Percentiles rank a stretch among this genome's conserved stretches.
phyloP scores from a whole-genome alignment of 1,140 invertebrate species.

The Trichonephila clavata region DNA sequence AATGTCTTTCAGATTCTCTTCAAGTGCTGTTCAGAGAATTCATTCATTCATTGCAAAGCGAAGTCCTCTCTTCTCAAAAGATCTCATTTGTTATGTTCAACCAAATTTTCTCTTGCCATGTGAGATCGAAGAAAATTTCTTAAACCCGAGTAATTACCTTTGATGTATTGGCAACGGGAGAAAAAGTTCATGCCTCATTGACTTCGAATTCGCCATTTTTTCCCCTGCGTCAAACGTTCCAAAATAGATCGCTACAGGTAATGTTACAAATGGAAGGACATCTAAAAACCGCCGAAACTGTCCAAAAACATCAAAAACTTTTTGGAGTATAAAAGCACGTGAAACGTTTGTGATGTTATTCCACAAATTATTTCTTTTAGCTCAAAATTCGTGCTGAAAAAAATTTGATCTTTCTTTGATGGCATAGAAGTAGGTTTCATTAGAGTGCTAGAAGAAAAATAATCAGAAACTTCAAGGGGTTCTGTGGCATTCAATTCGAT shows the following conservation, averaged over 20 bases:
- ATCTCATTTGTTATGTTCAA: constrained; percentile 29
- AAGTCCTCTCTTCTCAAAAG: not conserved
- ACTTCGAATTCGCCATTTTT: constrained; percentile 12
- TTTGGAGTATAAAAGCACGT: not conserved
- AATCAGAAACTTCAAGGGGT: not conserved
- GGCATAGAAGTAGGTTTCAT: not conserved
- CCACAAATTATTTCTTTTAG: not conserved
- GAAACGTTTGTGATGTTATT: not conserved
- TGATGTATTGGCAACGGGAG: constrained; percentile 19
- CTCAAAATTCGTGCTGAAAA: not conserved
- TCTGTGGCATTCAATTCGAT: not conserved
- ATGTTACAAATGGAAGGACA: not conserved
- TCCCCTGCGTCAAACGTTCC: not conserved
- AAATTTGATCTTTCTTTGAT: not conserved
- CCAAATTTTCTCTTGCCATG: constrained; percentile 11
- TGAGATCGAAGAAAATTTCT: not conserved
- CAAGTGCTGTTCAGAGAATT: not conserved
- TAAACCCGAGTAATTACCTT: constrained; percentile 63
- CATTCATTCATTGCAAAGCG: not conserved
- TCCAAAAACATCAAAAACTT: constrained; percentile 1
- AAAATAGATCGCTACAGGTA: constrained; percentile 21
- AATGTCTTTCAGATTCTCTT: constrained; percentile 16
- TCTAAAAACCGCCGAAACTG: not conserved
- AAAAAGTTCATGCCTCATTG: constrained; percentile 44
- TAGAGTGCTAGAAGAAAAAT: not conserved